phyloP scores from a whole-genome alignment of 2,888 invertebrate species.

The Acrobasis repandana region DNA sequence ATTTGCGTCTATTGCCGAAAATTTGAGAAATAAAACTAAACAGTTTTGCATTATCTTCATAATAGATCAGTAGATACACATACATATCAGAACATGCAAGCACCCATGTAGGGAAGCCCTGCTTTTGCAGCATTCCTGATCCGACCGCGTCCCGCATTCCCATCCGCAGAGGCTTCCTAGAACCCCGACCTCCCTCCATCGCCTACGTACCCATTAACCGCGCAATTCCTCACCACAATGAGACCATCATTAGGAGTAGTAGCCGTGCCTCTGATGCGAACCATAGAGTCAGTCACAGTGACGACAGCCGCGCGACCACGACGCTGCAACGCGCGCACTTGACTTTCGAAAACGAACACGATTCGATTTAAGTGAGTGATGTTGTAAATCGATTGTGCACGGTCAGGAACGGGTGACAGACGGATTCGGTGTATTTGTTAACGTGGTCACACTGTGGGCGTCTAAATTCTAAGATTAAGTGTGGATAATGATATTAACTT shows the following conservation, averaged over 20 bases:
- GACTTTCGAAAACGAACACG: constrained; percentile 37
- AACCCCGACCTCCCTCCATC: constrained; percentile 62
- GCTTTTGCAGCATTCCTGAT: constrained; percentile 52
- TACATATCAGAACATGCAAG: constrained; percentile 9
- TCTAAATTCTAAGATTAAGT: constrained; percentile 26
- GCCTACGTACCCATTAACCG: constrained; percentile 67
- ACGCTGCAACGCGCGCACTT: constrained; percentile 54
- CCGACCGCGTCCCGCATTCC: constrained; percentile 65
- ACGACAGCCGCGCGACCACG: constrained; percentile 70
- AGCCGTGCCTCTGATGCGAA: constrained; percentile 58
- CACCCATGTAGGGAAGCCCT: constrained; percentile 43
- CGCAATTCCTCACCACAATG: constrained; percentile 64
- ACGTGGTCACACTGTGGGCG: constrained; percentile 56
- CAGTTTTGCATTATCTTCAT: background rate
- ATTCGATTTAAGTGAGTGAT: constrained; percentile 48
- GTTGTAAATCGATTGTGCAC: constrained; percentile 56
- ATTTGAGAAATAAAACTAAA: no score
- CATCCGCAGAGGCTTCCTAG: constrained; percentile 67
- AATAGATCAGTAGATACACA: background rate
- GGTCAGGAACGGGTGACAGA: constrained; percentile 54
- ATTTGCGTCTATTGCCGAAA: no score
- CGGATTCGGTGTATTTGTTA: constrained; percentile 59
- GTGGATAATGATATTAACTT: constrained; percentile 2
- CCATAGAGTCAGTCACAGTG: constrained; percentile 68
- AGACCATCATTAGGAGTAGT: constrained; percentile 72